Base-by-base conservation (phyloP, 2,797 vertebrate species). In the Salarias fasciatus region DNA sequence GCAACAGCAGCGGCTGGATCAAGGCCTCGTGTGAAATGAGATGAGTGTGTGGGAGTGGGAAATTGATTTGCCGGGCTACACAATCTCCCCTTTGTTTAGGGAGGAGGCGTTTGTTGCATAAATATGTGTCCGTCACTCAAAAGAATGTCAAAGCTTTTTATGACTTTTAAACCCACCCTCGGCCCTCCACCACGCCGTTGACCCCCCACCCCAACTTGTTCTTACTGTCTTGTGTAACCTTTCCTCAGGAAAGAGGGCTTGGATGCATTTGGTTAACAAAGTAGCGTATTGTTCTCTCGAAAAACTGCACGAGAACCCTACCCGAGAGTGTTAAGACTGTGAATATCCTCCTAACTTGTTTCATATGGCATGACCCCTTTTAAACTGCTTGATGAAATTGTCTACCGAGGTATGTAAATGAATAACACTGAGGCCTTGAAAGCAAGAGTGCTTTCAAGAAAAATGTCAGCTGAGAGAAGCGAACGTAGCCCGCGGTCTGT, bases 81-180 rank as follows among this genome's bases (percentile, higher is more conserved):
- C 67, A 44, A 73, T 63, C 83, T 75, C 78, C 82, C 81, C 76
- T 65, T 68, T 77, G 74, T 80, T 82, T 81, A 29, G 63, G 72
- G 75, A 85, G 82, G 80, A 88, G 87, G 84, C 65, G 82, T 90
- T 85, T 82, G 88, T 86, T 88, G 87, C 89, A 91, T 92, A 91
- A 88, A 91, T 89, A 83, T 79, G 56, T 84, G 82, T 86, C 88
- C 70, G 69, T 90, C 89, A 88, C 83, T 89, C 85, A 84, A 79
- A 87, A 85, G 88, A 91, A 91, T 90, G 90, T 91, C 81, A 82
- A 87, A 87, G 84, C 67, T 69, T 85, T 80, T 79, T 77, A 64
- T 79, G 73, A 88, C 86, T 84, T 87, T 78, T 72, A 60, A 72
- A 41, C 72, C 64, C 61, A 45, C 52, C 13, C 51, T 40, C 47